These are phyloP conservation scores for Agelaius phoeniceus DNA, from an alignment of 2,113 vertebrate species.

Conservation along the genomic window DNA sequence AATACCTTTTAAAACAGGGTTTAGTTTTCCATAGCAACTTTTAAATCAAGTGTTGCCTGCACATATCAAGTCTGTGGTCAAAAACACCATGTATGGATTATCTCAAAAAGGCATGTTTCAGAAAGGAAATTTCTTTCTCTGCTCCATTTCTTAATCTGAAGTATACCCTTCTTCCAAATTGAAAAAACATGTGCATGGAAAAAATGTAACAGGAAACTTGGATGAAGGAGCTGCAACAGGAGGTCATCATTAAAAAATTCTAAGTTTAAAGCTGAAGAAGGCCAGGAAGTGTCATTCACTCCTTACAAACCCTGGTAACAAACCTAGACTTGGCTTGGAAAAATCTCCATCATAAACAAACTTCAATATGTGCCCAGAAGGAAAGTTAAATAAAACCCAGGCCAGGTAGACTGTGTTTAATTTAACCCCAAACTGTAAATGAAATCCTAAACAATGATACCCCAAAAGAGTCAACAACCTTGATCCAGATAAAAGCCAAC, in stretches of 20 bases:
- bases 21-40: background rate
- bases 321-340: background rate
- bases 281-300: background rate
- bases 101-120: background rate
- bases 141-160: background rate
- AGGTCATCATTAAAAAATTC: slow-evolving; percentile 15
- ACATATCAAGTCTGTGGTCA: background rate
- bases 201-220: slow-evolving; percentile 25
- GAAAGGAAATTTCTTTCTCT: background rate
- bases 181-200: slow-evolving; percentile 8
- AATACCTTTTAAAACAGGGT: background rate
- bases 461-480: background rate
- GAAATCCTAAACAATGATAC: background rate
- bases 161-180: background rate
- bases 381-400: slow-evolving; percentile 8
- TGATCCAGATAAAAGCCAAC: slow-evolving; percentile 1
- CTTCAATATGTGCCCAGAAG: background rate
- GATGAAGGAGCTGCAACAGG: slow-evolving; percentile 3
- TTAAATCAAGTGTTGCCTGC: background rate
- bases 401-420: background rate
- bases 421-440: background rate
- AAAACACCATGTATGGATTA: background rate
- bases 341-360: background rate
- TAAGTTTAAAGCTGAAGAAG: slow-evolving; percentile 8
- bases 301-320: background rate